A percentile compares a stretch with the other conserved stretches of the same genome.
These are phyloP conservation scores for Hepsetus odoe DNA, from an alignment of 2,113 vertebrate genomes.

Conservation along the genomic window DNA sequence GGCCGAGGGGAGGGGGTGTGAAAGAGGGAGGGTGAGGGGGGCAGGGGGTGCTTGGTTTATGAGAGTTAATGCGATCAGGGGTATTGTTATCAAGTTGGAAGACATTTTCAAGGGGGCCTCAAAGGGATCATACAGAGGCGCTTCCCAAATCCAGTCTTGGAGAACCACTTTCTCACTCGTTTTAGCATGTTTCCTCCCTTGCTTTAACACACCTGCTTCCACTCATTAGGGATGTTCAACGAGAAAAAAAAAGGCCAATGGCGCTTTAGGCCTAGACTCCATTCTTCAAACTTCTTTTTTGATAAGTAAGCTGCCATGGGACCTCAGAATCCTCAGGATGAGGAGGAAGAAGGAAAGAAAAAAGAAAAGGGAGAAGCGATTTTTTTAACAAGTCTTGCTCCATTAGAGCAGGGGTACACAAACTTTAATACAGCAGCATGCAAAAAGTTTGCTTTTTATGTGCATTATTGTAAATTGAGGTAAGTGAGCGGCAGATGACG, in stretches of 20 bases:
- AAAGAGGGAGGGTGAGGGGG: constrained; percentile 25
- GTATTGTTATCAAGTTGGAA: constrained; percentile 35
- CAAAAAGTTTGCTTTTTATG: too few species aligned
- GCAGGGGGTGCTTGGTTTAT: constrained; percentile 19
- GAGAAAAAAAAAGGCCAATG: background rate
- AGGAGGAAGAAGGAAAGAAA: background rate
- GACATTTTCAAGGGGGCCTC: constrained; percentile 33
- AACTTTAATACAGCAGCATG: too few species aligned
- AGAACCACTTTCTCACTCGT: background rate
- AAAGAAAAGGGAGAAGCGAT: background rate
- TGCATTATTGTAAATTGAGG: too few species aligned
- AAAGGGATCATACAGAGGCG: constrained; percentile 19
- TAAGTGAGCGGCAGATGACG: too few species aligned
- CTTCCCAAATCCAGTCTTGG: constrained; percentile 11
- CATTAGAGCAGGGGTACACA: too few species aligned
- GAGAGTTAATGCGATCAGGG: constrained; percentile 38
- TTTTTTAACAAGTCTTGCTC: too few species aligned
- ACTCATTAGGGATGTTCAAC: background rate
- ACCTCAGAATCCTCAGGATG: background rate
- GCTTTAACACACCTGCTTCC: background rate
- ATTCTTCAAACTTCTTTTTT: background rate
- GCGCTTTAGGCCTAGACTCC: background rate
- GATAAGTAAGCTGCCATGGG: background rate
- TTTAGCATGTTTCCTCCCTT: background rate
- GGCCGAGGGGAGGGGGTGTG: constrained; percentile 21